Conservation (phyloP, 2,888 invertebrate species). For the Papilio gigon region DNA sequence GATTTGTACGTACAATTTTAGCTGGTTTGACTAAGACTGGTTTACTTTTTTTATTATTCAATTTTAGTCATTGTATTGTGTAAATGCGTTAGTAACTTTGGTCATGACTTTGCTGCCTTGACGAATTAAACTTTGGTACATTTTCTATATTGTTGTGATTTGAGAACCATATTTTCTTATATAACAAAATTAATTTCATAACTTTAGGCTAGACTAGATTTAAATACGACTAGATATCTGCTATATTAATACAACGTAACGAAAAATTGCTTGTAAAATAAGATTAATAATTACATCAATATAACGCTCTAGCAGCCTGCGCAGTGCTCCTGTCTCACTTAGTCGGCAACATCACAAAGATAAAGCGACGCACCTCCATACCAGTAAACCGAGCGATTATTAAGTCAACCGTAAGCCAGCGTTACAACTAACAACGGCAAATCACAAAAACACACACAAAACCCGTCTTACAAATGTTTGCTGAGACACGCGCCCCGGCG, state of each 20-base stretch:
- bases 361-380: slow-evolving; percentile 16
- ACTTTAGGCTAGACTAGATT: too few relatives aligned
- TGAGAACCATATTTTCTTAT: too few relatives aligned
- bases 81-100: too few relatives aligned
- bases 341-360: slow-evolving; percentile 26
- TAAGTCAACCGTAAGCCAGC: slow-evolving; percentile 35
- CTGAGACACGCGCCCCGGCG: slow-evolving; percentile 22
- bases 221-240: too few relatives aligned
- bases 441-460: slow-evolving; percentile 40
- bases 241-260: too few relatives aligned
- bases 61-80: too few relatives aligned
- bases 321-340: background rate
- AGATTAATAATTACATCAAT: background rate
- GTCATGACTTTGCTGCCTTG: too few relatives aligned
- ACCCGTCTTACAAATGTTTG: slow-evolving; percentile 33
- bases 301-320: background rate
- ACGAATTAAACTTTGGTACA: too few relatives aligned
- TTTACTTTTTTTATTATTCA: too few relatives aligned
- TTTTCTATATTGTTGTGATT: too few relatives aligned
- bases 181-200: too few relatives aligned
- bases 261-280: too few relatives aligned
- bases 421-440: slow-evolving; percentile 35
- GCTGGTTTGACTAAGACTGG: background rate
- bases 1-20: background rate
- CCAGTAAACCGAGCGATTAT: slow-evolving; percentile 30